These are phyloP conservation scores for Eonycteris spelaea DNA, from an alignment of 2,113 vertebrate species.

Conservation along the genomic window DNA sequence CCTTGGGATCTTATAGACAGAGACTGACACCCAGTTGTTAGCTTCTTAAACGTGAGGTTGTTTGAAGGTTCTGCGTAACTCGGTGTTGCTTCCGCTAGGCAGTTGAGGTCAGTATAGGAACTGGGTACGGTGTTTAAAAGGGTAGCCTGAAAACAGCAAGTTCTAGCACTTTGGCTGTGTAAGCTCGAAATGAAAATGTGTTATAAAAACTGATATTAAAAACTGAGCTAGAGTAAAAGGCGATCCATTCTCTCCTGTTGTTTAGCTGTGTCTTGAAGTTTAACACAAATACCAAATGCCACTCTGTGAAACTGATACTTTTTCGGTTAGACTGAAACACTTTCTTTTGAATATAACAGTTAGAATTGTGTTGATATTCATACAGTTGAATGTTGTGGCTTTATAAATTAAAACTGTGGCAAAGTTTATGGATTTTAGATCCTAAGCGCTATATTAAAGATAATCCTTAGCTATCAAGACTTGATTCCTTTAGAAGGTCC, in stretches of 20 bases:
- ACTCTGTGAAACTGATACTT: background rate
- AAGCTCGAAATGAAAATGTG: background rate
- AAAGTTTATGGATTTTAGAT: constrained; percentile 8
- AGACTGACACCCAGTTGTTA: background rate
- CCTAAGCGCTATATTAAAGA: background rate
- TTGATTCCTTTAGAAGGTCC: background rate
- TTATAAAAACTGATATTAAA: background rate
- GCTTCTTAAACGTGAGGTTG: background rate
- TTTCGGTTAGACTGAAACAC: background rate
- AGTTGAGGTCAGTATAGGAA: background rate
- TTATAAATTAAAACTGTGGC: background rate
- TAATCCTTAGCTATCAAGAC: background rate
- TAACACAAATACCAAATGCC: background rate
- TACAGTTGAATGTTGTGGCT: background rate
- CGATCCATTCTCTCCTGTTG: background rate
- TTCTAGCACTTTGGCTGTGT: background rate
- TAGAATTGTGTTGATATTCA: background rate
- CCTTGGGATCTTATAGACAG: background rate
- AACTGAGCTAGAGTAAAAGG: background rate
- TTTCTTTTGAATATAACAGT: background rate
- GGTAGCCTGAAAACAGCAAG: background rate
- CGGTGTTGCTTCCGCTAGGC: background rate
- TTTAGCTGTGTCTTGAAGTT: background rate
- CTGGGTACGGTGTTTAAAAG: background rate
- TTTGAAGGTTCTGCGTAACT: background rate